Conservation (phyloP, 2,113 vertebrate species). For the Leucosticte australis region DNA sequence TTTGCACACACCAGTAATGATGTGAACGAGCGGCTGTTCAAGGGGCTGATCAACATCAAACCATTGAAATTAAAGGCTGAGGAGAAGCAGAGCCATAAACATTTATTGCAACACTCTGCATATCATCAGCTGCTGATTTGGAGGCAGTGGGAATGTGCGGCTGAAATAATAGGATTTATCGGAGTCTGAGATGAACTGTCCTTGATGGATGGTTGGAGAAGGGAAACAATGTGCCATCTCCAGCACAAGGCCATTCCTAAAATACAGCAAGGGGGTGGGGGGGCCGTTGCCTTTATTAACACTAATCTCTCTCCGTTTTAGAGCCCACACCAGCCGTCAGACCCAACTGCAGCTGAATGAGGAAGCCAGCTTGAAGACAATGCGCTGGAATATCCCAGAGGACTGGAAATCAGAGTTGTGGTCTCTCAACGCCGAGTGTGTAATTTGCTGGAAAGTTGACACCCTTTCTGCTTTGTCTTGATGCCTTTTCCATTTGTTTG, state of each 20-base stretch:
- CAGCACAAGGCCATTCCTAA: not conserved
- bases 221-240: not conserved
- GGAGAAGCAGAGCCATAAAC: conserved; percentile 58
- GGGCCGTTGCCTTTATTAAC: not conserved
- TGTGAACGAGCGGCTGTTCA: conserved; percentile 30
- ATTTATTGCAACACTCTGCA: conserved; percentile 53
- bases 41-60: conserved; percentile 38
- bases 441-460: conserved; percentile 52
- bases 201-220: conserved; percentile 15
- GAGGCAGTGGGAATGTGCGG: conserved; percentile 31
- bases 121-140: conserved; percentile 48
- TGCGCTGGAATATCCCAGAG: not conserved
- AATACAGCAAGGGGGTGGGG: not conserved
- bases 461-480: not conserved
- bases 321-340: not conserved
- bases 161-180: conserved; percentile 52
- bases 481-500: conserved; percentile 6
- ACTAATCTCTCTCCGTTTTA: not conserved
- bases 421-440: not conserved
- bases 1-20: conserved; percentile 58
- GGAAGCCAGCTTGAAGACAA: not conserved
- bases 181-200: not conserved
- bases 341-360: not conserved
- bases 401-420: conserved; percentile 2
- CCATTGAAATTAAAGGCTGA: conserved; percentile 55